phyloP scores from a whole-genome alignment of 1,140 invertebrate species.

The Plodia interpunctella region DNA sequence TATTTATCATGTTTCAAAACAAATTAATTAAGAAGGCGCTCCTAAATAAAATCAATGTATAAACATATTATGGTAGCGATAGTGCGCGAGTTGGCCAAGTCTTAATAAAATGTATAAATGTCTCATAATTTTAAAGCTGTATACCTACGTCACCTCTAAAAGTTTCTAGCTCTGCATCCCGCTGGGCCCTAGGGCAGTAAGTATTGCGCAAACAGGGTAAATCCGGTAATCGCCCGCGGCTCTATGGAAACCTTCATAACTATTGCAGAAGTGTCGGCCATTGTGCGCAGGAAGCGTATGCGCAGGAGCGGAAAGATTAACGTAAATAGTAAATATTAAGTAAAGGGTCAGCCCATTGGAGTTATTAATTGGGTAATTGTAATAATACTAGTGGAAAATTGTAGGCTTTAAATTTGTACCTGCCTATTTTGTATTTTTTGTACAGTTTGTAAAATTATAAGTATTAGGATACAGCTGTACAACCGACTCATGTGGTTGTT shows the following conservation, averaged over 20 bases:
- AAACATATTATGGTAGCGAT: no score
- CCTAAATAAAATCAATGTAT: no score
- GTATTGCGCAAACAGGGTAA: slow-evolving; percentile 66
- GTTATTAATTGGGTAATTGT: slow-evolving; percentile 7
- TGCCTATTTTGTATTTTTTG: no score
- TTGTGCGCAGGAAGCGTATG: slow-evolving; percentile 23
- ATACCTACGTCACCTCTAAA: slow-evolving; percentile 18
- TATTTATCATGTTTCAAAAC: no score
- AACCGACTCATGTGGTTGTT: no score
- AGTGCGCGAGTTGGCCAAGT: no score
- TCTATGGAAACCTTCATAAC: slow-evolving; percentile 25
- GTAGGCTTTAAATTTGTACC: neutral
- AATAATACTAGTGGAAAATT: neutral
- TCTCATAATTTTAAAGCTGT: no score
- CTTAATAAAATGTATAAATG: neutral
- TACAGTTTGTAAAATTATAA: no score
- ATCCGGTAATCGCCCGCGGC: slow-evolving; percentile 62
- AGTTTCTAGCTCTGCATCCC: slow-evolving; percentile 25
- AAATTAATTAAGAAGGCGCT: no score
- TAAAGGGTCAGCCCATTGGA: neutral
- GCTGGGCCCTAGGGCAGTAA: slow-evolving; percentile 33
- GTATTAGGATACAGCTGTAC: no score
- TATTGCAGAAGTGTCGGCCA: slow-evolving; percentile 25
- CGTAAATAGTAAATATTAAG: slow-evolving; percentile 3
- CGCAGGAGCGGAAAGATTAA: neutral